Base-by-base conservation (phyloP, 1,140 invertebrate genomes). In the Lepidurus couesii region DNA sequence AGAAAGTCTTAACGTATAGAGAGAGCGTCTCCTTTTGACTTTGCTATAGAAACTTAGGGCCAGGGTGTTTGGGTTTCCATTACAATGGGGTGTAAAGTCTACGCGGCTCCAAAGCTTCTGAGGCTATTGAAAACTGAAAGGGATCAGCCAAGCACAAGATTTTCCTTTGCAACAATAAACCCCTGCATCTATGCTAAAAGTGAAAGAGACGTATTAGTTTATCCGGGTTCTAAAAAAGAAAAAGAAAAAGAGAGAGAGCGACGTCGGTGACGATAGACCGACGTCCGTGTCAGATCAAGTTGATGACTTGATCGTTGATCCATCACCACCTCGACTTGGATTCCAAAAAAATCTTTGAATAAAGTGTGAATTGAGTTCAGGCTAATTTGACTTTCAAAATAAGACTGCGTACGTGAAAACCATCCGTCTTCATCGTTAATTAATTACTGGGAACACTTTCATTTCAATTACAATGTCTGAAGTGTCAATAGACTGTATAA, bases 161-260 rank as follows among this genome's bases (percentile, higher is more conserved):
- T 65, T 65, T 65, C 21, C 53, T 65, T 65, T 65, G 53, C 53
- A 65, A 65, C 53, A 65, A 65, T 65, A 65, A 65, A 65, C 53
- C 13, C 16, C 21, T n/a, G 53, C 53, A n/a, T n/a, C 53, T 65
- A 21, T 13, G 53, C 16, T 65, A 65, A 65, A 47, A 65, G 34
- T 21, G 53, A 65, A 65, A 65, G 13, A 65, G 53, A 65, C 53
- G 53, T n/a, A 65, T 65, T 65, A 65, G 53, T 65, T 65, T 65
- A 7, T 16, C 8, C 16, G 53, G 8, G 4, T 65, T 7, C 0
- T 7, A 7, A 21, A 13, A 65, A 13, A 65, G n/a, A 65, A 65
- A 21, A 4, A 34, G 3, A 34, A 4, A 34, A 4, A 3, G 34
- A 34, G 34, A 4, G 34, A 34, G 34, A 34, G 34, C 34, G 34